Percentiles rank a stretch among this genome's conserved stretches.
These are phyloP conservation scores for Nothocercus nigrocapillus DNA, from an alignment of 2,113 vertebrate species.

Conservation along the genomic window DNA sequence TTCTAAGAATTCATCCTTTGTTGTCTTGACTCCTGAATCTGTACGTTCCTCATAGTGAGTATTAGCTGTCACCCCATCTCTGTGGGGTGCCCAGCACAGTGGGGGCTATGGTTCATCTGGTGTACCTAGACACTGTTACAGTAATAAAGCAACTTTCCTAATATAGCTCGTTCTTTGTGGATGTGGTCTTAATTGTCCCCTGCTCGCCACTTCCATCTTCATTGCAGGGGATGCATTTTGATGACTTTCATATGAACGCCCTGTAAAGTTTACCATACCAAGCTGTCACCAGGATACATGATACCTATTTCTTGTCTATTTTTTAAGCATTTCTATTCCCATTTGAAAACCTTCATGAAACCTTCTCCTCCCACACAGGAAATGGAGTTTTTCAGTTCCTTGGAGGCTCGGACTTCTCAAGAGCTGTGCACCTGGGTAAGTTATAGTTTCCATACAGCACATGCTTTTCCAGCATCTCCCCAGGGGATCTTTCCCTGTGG, in stretches of 20 bases:
- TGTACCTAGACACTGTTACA: not conserved
- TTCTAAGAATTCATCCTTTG: accelerated
- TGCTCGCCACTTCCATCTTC: not conserved
- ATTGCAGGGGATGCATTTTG: not conserved
- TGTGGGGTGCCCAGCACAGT: not conserved
- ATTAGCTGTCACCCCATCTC: not conserved
- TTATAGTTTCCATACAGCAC: conserved; percentile 30
- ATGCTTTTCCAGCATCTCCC: conserved; percentile 23
- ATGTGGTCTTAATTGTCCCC: not conserved
- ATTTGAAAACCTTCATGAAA: conserved; percentile 1
- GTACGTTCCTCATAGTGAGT: accelerated
- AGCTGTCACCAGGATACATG: not conserved
- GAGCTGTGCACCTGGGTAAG: conserved; percentile 54
- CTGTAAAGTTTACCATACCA: not conserved
- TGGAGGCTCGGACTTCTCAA: conserved; percentile 20
- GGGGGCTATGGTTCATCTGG: not conserved
- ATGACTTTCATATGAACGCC: not conserved
- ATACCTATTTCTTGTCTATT: not conserved
- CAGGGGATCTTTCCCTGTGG: conserved; percentile 2
- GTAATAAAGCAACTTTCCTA: not conserved
- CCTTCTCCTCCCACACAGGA: conserved; percentile 53
- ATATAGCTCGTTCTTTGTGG: not conserved
- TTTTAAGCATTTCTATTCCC: not conserved
- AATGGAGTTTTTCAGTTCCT: conserved; percentile 24
- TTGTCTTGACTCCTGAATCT: not conserved